phyloP scores from a whole-genome alignment of 2,113 vertebrate species.

The Eleginops maclovinus region DNA sequence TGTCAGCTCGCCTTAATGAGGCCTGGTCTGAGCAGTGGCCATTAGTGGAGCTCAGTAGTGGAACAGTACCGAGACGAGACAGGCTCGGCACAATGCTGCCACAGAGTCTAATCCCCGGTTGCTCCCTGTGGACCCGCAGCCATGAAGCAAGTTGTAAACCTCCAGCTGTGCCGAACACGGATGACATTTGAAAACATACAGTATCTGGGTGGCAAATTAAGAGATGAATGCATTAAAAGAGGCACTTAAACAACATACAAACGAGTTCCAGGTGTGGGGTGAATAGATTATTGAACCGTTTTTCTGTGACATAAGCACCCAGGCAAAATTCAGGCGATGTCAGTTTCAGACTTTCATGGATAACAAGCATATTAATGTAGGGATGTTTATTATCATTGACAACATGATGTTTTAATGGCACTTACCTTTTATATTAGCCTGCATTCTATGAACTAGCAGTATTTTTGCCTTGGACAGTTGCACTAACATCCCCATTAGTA shows the following conservation, averaged over 20 bases:
- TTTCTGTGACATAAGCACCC: constrained; percentile 22
- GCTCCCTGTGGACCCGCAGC: constrained; percentile 68
- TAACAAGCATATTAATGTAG: constrained; percentile 40
- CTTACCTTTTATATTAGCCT: constrained; percentile 57
- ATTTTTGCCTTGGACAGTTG: constrained; percentile 57
- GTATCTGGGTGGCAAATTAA: constrained; percentile 57
- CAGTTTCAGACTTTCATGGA: constrained; percentile 30
- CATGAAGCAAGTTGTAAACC: constrained; percentile 60
- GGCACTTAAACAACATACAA: constrained; percentile 37
- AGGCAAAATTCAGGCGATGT: not conserved
- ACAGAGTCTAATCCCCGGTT: constrained; percentile 70
- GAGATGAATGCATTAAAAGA: constrained; percentile 59
- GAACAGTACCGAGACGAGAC: constrained; percentile 67
- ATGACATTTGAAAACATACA: constrained; percentile 73
- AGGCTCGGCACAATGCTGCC: constrained; percentile 60
- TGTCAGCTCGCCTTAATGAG: constrained; percentile 81
- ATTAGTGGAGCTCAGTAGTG: constrained; percentile 80
- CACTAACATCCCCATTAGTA: constrained; percentile 66
- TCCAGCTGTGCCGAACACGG: constrained; percentile 69
- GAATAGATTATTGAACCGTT: constrained; percentile 34
- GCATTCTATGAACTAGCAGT: constrained; percentile 31
- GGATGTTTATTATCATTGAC: constrained; percentile 46
- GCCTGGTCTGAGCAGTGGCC: constrained; percentile 70
- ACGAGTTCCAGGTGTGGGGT: constrained; percentile 36
- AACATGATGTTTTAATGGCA: constrained; percentile 58